These are phyloP conservation scores for Nowickia ferox DNA, from an alignment of 2,888 invertebrate genomes.

Conservation along the genomic window DNA sequence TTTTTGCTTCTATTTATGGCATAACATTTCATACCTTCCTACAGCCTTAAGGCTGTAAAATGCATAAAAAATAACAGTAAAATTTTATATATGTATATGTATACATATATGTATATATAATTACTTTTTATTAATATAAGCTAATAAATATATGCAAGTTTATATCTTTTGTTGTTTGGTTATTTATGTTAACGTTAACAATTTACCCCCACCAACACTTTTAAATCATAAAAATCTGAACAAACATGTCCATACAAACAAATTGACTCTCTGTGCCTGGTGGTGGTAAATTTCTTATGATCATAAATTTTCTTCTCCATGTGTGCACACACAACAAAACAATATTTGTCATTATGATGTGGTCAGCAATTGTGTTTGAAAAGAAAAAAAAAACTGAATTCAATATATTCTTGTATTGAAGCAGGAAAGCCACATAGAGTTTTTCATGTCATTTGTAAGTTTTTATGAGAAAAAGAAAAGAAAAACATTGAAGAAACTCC, in stretches of 20 bases:
- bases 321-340: background rate
- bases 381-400: conserved; percentile 34
- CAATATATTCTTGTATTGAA: background rate
- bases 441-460: background rate
- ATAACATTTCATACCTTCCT: conserved; percentile 16
- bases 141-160: conserved; percentile 12
- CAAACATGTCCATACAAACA: background rate
- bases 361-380: conserved; percentile 1
- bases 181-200: conserved; percentile 4
- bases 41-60: conserved; percentile 16
- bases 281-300: background rate
- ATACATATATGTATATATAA: too few relatives aligned
- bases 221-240: conserved; percentile 23
- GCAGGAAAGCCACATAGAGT: background rate
- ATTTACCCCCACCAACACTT: conserved; percentile 11
- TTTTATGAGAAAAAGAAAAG: background rate
- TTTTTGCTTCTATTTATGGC: conserved; percentile 6
- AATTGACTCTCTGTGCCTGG: background rate
- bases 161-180: conserved; percentile 2
- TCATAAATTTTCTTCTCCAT: conserved; percentile 12
- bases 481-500: background rate
- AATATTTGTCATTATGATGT: conserved; percentile 28
- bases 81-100: background rate
- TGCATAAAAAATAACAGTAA: conserved; percentile 22
- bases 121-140: background rate